Base-by-base conservation (phyloP, 2,888 invertebrate species). In the Calameuta idolon region DNA sequence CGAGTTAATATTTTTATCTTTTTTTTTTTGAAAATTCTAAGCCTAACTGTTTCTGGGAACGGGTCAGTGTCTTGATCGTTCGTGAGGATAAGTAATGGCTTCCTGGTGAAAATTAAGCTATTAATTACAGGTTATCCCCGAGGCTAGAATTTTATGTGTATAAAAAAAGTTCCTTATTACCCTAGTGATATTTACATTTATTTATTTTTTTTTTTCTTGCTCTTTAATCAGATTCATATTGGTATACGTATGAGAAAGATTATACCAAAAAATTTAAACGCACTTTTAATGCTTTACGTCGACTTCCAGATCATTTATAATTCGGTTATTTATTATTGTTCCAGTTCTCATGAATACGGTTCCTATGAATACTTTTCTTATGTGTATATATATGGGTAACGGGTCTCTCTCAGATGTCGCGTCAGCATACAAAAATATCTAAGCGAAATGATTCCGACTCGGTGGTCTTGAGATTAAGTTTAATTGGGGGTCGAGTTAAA, bases 31-130 rank as follows among this genome's bases (percentile, higher is more conserved):
- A 12, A 33, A 69, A 23, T 73, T 79, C 75, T 33, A 15, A 75
- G 73, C 55, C 34, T 23, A 79, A 79, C 78, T 79, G 78, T 81
- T 80, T 76, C 80, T 81, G 83, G 78, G 82, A 83, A 84, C 79
- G 79, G 79, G 81, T 73, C 79, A 80, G 78, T 76, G 81, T 81
- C 80, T 82, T 84, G 85, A 82, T 83, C 84, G 85, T 85, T 85
- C 84, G 84, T 81, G 85, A 81, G 79, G 84, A 83, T 81, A 82
- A 83, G 81, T 82, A 85, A 87, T 84, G 86, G 87, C 89, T 89
- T 89, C 87, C 87, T 89, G 89, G 86, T 89, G 87, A 86, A 90
- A 90, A 90, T 89, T 89, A 87, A 90, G 89, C 89, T 89, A 90
- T 90, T 89, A 89, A 89, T 90, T 89, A 89, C 87, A 84, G 30